Conservation (phyloP, 64 coral and sea anemone genomes). For the Porites lutea region DNA sequence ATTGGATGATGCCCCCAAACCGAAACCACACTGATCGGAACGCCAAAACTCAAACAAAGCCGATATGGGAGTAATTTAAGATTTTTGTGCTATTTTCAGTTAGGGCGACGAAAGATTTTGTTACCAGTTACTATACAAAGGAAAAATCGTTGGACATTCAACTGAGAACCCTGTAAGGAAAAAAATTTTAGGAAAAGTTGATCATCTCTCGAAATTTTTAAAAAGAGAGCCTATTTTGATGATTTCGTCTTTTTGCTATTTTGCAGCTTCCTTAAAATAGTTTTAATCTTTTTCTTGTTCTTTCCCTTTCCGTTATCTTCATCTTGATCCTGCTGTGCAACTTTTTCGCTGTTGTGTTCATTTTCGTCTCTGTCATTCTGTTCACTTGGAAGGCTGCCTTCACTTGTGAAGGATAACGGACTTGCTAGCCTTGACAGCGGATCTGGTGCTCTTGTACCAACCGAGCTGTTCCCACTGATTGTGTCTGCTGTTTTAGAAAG, state of each 20-base stretch:
- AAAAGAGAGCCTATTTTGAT: not conserved
- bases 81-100: too few relatives aligned
- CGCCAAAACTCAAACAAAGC: too few relatives aligned
- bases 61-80: too few relatives aligned
- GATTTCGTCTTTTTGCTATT: slow-evolving; percentile 40
- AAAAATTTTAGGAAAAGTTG: too few relatives aligned
- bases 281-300: slow-evolving; percentile 39
- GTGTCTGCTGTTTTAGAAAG: not conserved
- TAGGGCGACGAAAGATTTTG: too few relatives aligned
- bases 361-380: not conserved
- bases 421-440: slow-evolving; percentile 19
- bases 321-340: not conserved
- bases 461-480: not conserved
- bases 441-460: not conserved
- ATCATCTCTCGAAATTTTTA: too few relatives aligned
- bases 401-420: slow-evolving; percentile 36
- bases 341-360: slow-evolving; percentile 10
- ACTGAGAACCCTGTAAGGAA: too few relatives aligned
- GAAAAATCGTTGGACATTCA: too few relatives aligned
- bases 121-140: too few relatives aligned
- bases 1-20: too few relatives aligned
- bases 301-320: slow-evolving; percentile 1
- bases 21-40: too few relatives aligned
- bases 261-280: slow-evolving; percentile 41
- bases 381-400: slow-evolving; percentile 4